phyloP scores from a whole-genome alignment of 2,888 invertebrate genomes.

The Cantharis flavilabris region DNA sequence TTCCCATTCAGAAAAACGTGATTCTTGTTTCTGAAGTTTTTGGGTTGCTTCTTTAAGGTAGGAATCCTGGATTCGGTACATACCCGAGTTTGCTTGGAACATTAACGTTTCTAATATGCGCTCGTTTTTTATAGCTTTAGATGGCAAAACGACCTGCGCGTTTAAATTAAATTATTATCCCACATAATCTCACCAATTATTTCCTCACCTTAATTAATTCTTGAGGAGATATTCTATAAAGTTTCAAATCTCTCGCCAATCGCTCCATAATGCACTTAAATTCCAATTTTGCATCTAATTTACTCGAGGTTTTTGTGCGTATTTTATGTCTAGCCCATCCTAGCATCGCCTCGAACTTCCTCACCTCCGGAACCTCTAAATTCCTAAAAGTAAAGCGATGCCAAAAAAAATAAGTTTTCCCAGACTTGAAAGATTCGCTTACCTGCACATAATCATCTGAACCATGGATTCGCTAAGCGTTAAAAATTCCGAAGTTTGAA shows the following conservation, averaged over 20 bases:
- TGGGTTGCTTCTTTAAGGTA: constrained; percentile 87
- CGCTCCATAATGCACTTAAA: constrained; percentile 93
- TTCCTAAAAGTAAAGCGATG: constrained; percentile 59
- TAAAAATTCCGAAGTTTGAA: constrained; percentile 82
- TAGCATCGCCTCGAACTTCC: constrained; percentile 92
- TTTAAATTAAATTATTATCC: constrained; percentile 1
- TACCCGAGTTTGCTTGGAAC: constrained; percentile 91
- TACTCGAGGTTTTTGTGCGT: constrained; percentile 75
- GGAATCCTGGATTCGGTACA: constrained; percentile 88
- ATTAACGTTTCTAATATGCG: constrained; percentile 88
- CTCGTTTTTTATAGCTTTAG: constrained; percentile 91
- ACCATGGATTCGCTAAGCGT: constrained; percentile 93
- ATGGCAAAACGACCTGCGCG: constrained; percentile 78
- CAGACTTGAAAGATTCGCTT: constrained; percentile 24
- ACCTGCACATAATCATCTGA: constrained; percentile 85
- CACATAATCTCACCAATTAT: not conserved
- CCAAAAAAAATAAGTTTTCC: not conserved
- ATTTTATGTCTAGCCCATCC: constrained; percentile 88
- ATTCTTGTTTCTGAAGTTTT: constrained; percentile 86
- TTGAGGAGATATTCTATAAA: constrained; percentile 89
- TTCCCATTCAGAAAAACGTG: constrained; percentile 80
- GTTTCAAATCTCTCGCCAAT: constrained; percentile 83
- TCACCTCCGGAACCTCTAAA: constrained; percentile 84
- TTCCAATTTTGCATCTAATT: constrained; percentile 84
- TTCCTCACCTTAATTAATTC: constrained; percentile 81